phyloP scores from a whole-genome alignment of 2,888 invertebrate genomes.

The Drosophila helvetica region DNA sequence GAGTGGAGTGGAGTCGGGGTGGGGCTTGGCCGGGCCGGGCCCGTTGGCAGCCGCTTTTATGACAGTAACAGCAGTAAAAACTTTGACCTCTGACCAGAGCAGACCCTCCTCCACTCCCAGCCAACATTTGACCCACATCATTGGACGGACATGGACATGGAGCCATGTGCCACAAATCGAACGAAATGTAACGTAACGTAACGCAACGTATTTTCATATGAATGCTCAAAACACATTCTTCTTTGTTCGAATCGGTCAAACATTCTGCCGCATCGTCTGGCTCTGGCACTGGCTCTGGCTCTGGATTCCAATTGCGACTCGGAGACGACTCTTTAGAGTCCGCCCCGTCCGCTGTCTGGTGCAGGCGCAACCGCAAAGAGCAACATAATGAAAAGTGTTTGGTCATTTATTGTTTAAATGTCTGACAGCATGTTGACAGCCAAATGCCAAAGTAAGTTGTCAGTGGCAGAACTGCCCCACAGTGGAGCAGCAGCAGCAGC shows the following conservation, averaged over 20 bases:
- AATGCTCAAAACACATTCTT: slow-evolving; percentile 27
- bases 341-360: slow-evolving; percentile 29
- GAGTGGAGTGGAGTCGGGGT: neutral
- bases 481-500: slow-evolving; percentile 11
- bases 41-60: slow-evolving; percentile 73
- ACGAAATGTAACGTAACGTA: too few species aligned
- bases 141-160: neutral
- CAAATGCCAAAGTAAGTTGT: slow-evolving; percentile 79
- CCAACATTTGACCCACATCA: slow-evolving; percentile 72
- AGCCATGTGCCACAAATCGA: slow-evolving; percentile 19
- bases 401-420: slow-evolving; percentile 79
- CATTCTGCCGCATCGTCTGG: slow-evolving; percentile 1
- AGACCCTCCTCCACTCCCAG: neutral
- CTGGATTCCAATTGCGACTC: slow-evolving; percentile 25
- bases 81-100: slow-evolving; percentile 65
- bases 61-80: slow-evolving; percentile 76
- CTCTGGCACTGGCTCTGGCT: neutral
- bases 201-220: slow-evolving; percentile 26
- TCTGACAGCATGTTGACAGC: slow-evolving; percentile 79
- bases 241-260: slow-evolving; percentile 33
- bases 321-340: slow-evolving; percentile 21
- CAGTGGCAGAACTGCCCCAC: slow-evolving; percentile 43
- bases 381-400: slow-evolving; percentile 78
- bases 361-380: slow-evolving; percentile 72
- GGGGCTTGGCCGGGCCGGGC: slow-evolving; percentile 9